phyloP scores from a whole-genome alignment of 2,888 invertebrate species.

The Urechis unicinctus region DNA sequence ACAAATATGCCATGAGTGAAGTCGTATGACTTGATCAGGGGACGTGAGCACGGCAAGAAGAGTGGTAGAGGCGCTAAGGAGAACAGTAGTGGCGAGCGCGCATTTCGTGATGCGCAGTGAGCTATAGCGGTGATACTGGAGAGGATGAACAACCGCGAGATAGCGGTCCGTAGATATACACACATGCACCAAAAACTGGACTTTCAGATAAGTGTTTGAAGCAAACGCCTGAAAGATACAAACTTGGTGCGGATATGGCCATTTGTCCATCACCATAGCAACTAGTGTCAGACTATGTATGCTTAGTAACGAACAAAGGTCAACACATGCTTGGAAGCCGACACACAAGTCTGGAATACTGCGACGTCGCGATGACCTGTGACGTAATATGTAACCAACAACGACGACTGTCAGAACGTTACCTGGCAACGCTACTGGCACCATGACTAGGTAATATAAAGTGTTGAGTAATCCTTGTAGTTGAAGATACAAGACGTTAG shows the following conservation, averaged over 20 bases:
- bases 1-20: conserved; percentile 6
- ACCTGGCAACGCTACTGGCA: conserved; percentile 14
- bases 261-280: background rate
- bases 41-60: background rate
- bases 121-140: conserved; percentile 8
- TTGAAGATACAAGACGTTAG: too few relatives aligned
- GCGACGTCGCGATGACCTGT: conserved; percentile 7
- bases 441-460: conserved; percentile 7
- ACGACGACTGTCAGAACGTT: conserved; percentile 11
- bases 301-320: conserved; percentile 10
- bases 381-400: conserved; percentile 7
- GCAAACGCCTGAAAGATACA: conserved; percentile 10
- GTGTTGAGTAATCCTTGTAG: conserved; percentile 3
- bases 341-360: conserved; percentile 13
- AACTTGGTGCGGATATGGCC: background rate
- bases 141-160: conserved; percentile 14
- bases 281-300: conserved; percentile 9
- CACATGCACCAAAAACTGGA: conserved; percentile 15
- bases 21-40: background rate
- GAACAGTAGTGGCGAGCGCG: background rate
- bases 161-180: conserved; percentile 15
- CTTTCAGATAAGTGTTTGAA: conserved; percentile 10
- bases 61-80: background rate
- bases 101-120: conserved; percentile 3
- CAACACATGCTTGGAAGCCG: conserved; percentile 10